These are phyloP conservation scores for Sebastolobus alascanus DNA, from an alignment of 2,797 vertebrate species.

Conservation along the genomic window DNA sequence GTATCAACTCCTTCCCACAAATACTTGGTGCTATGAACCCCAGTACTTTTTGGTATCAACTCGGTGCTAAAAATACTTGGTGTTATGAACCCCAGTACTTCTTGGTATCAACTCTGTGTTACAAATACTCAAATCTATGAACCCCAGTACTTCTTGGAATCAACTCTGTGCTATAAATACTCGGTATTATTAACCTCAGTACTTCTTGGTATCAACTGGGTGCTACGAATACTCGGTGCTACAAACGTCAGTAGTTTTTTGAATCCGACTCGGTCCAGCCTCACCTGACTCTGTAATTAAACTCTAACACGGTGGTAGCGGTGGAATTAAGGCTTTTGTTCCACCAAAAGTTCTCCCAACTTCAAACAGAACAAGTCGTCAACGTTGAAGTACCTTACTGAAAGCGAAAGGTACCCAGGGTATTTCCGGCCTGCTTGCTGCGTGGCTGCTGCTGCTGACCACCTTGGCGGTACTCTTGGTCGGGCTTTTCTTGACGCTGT, in stretches of 20 bases:
- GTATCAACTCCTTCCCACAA: too few species aligned
- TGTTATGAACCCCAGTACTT: not conserved
- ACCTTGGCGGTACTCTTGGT: conserved; percentile 90
- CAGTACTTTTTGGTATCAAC: not conserved
- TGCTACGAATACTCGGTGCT: not conserved
- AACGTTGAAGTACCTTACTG: conserved; percentile 80
- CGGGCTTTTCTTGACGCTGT: conserved; percentile 93
- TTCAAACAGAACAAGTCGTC: not conserved
- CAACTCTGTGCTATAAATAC: too few species aligned
- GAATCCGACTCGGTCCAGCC: not conserved
- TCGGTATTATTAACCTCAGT: fast-evolving
- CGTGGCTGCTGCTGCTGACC: conserved; percentile 62
- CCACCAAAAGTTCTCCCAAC: too few species aligned
- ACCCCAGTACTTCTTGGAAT: too few species aligned
- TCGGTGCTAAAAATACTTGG: fast-evolving
- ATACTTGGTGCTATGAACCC: too few species aligned
- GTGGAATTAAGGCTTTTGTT: not conserved
- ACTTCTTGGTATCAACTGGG: not conserved
- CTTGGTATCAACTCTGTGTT: too few species aligned
- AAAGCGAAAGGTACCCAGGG: conserved; percentile 80
- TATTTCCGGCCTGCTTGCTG: conserved; percentile 74
- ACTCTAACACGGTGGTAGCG: not conserved
- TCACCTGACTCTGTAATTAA: not conserved
- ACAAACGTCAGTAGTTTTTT: not conserved
- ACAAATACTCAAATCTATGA: too few species aligned